A percentile compares a stretch with the other conserved stretches of the same genome.
Evolutionary conservation across 1,140 invertebrate genomes (phyloP).

Genomic region (Luehdorfia chinensis): DNA sequence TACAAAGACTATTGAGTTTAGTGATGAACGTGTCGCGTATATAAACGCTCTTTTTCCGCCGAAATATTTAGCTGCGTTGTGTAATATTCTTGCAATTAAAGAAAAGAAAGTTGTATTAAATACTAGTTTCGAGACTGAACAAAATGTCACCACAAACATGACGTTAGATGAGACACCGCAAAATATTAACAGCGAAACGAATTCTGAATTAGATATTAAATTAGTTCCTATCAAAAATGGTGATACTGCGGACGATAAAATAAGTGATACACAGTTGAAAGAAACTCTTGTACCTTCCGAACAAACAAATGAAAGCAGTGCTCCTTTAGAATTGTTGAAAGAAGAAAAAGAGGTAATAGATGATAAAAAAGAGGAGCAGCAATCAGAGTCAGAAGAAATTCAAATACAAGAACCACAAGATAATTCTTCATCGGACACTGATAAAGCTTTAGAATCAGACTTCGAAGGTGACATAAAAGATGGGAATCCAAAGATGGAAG

Average conservation of each 20-base stretch:
- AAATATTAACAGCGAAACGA: conserved; percentile 50
- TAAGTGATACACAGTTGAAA: conserved; percentile 44
- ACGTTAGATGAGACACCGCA: conserved; percentile 65
- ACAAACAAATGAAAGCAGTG: conserved; percentile 34
- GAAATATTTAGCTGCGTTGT: conserved; percentile 86
- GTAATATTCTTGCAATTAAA: conserved; percentile 82
- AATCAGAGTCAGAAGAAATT: conserved; percentile 29
- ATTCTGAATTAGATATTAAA: conserved; percentile 54
- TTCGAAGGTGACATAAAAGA: conserved; percentile 51
- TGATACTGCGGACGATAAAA: conserved; percentile 44
- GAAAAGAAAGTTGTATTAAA: conserved; percentile 84
- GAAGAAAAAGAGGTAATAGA: conserved; percentile 45
- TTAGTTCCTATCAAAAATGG: conserved; percentile 47
- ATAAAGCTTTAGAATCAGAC: conserved; percentile 35
- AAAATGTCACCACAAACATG: conserved; percentile 71
- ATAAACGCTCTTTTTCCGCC: conserved; percentile 79
- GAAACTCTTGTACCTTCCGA: conserved; percentile 44
- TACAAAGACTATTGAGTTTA: conserved; percentile 68
- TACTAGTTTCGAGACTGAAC: conserved; percentile 75
- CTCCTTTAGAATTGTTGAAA: conserved; percentile 40
- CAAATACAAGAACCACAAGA: conserved; percentile 38
- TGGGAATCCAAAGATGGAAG: conserved; percentile 33
- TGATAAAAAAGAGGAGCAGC: conserved; percentile 39
- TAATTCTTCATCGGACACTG: conserved; percentile 25
- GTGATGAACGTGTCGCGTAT: conserved; percentile 71